Evolutionary conservation across 2,888 invertebrate species (phyloP).

Genomic region (Dendrolimus pini): DNA sequence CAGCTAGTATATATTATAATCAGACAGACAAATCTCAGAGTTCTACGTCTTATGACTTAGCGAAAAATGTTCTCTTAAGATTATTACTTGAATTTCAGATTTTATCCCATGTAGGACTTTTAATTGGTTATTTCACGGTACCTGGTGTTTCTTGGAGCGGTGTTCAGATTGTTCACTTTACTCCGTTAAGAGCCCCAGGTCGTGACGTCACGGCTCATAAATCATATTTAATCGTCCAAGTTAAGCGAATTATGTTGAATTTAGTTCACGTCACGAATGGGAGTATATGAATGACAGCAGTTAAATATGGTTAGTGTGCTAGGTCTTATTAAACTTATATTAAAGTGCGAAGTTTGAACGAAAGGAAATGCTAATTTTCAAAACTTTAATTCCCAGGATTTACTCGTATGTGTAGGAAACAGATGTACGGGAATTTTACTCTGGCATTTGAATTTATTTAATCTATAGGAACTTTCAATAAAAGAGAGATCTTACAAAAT

Average conservation of each 20-base stretch:
- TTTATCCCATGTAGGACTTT: conserved; percentile 51
- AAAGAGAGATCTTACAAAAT: too few relatives aligned
- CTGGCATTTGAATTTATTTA: too few relatives aligned
- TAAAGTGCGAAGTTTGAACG: conserved; percentile 3
- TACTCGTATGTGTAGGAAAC: too few relatives aligned
- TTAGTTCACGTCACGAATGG: not conserved
- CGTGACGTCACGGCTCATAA: conserved; percentile 55
- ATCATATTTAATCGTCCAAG: conserved; percentile 57
- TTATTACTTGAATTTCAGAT: conserved; percentile 10
- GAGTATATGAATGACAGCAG: not conserved
- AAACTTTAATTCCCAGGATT: too few relatives aligned
- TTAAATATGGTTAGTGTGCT: not conserved
- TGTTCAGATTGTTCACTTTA: conserved; percentile 15
- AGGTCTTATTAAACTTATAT: conserved; percentile 3
- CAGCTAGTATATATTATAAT: too few relatives aligned
- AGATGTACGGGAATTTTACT: too few relatives aligned
- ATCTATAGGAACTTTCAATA: too few relatives aligned
- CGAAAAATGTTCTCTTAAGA: not conserved
- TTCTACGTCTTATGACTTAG: not conserved
- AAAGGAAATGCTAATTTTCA: too few relatives aligned
- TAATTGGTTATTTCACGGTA: conserved; percentile 69
- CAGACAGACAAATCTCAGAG: too few relatives aligned
- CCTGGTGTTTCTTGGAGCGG: conserved; percentile 34
- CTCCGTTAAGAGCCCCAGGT: conserved; percentile 26
- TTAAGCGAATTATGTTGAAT: conserved; percentile 21